These are phyloP conservation scores for Volucella zonaria DNA, from an alignment of 2,888 invertebrate species.

Conservation along the genomic window DNA sequence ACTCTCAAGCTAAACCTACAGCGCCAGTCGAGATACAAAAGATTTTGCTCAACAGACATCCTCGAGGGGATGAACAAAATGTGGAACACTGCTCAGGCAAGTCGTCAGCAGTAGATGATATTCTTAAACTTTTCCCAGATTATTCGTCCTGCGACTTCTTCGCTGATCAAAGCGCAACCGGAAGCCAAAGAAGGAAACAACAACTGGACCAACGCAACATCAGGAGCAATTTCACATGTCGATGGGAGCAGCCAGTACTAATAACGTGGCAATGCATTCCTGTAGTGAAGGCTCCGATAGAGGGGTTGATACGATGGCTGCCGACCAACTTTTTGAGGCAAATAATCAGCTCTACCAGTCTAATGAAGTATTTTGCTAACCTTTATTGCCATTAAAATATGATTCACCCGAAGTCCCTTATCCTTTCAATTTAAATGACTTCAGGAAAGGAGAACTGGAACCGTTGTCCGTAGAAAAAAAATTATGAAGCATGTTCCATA, in stretches of 20 bases:
- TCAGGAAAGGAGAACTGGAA: too few species aligned
- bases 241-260: background rate
- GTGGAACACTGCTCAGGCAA: background rate
- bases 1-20: too few species aligned
- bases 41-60: conserved; percentile 10
- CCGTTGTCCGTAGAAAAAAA: background rate
- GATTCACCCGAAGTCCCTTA: background rate
- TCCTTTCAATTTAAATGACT: too few species aligned
- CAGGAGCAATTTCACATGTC: too few species aligned
- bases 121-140: conserved; percentile 67
- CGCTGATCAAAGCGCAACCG: background rate
- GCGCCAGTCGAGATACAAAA: too few species aligned
- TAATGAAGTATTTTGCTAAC: conserved; percentile 54
- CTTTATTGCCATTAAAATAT: conserved; percentile 26
- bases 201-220: too few species aligned
- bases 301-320: too few species aligned
- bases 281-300: too few species aligned
- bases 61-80: background rate
- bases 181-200: conserved; percentile 1
- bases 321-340: too few species aligned
- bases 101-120: conserved; percentile 42
- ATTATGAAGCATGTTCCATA: too few species aligned
- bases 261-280: too few species aligned
- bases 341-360: background rate
- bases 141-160: conserved; percentile 39